A percentile compares a stretch with the other conserved stretches of the same genome.
phyloP scores from a whole-genome alignment of 2,113 vertebrate genomes.

The Sciurus niger region DNA sequence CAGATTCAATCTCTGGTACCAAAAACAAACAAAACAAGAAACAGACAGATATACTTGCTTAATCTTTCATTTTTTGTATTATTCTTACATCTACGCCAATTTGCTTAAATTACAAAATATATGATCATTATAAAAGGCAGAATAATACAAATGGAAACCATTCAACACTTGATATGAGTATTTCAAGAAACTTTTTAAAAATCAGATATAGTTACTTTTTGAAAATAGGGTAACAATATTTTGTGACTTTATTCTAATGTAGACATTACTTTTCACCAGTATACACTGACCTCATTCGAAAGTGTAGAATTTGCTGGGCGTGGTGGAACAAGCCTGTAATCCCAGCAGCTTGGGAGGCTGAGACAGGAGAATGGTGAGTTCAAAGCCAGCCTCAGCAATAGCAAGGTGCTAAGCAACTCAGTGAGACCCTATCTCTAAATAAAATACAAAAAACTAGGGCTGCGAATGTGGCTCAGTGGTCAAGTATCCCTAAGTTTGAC shows the following conservation, averaged over 20 bases:
- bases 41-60: background rate
- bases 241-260: background rate
- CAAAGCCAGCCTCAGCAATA: too few species aligned
- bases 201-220: background rate
- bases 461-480: too few species aligned
- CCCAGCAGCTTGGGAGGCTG: too few species aligned
- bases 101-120: background rate
- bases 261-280: background rate
- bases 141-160: background rate
- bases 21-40: background rate
- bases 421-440: too few species aligned
- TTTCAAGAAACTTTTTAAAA: background rate
- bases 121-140: background rate
- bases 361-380: too few species aligned
- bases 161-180: background rate
- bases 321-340: too few species aligned
- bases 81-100: background rate
- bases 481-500: too few species aligned
- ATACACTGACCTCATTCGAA: background rate
- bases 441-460: too few species aligned
- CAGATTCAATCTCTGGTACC: too few species aligned
- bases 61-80: slow-evolving; percentile 4
- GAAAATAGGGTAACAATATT: background rate
- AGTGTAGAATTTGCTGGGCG: background rate
- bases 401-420: too few species aligned